Evolutionary conservation across 2,797 vertebrate species (phyloP).

Genomic region (Pipistrellus pipistrellus): DNA sequence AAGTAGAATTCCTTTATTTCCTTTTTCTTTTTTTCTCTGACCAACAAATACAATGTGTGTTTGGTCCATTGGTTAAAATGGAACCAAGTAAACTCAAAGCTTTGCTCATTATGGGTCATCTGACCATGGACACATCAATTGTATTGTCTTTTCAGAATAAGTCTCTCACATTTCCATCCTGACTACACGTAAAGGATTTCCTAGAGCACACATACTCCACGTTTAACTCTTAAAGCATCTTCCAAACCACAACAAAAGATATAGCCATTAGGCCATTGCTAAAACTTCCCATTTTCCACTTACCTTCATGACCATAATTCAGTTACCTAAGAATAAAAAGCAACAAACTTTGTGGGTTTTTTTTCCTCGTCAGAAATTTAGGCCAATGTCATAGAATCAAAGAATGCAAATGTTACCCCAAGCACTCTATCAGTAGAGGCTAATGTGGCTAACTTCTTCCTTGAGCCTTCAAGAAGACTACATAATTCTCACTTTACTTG

Average conservation of each 20-base stretch:
- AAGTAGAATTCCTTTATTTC: constrained; percentile 82
- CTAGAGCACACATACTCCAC: constrained; percentile 55
- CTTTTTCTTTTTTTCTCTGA: constrained; percentile 35
- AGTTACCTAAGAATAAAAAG: constrained; percentile 49
- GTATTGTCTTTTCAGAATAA: constrained; percentile 74
- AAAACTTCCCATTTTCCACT: neutral
- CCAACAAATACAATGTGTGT: neutral
- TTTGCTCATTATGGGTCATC: constrained; percentile 64
- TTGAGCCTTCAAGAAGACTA: constrained; percentile 37
- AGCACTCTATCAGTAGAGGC: neutral
- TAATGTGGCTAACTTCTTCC: constrained; percentile 53
- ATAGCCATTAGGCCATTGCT: neutral
- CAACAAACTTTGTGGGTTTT: neutral
- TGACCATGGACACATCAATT: neutral
- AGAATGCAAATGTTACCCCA: constrained; percentile 38
- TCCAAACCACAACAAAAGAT: constrained; percentile 54
- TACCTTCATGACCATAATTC: neutral
- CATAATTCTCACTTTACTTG: constrained; percentile 57
- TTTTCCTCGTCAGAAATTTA: constrained; percentile 26
- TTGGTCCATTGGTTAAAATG: constrained; percentile 64
- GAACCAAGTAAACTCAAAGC: constrained; percentile 71
- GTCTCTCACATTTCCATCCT: constrained; percentile 33
- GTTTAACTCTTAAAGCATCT: constrained; percentile 73
- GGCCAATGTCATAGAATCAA: neutral
- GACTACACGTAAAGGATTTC: constrained; percentile 16